Base-by-base conservation (phyloP, 2,888 invertebrate species). In the Pilophorus perplexus region DNA sequence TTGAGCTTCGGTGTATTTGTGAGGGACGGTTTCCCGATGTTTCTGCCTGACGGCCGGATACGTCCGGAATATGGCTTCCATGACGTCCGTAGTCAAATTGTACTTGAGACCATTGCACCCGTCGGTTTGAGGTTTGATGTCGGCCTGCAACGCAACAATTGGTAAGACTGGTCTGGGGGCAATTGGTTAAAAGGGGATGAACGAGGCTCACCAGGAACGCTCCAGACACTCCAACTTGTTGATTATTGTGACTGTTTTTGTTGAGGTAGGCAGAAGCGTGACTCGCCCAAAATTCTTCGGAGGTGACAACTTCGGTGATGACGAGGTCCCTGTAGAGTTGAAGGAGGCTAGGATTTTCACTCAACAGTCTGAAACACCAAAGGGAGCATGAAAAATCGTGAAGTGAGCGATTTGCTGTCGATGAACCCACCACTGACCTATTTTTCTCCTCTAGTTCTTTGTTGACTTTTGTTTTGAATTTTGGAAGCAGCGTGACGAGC, bases 21-120 rank as follows among this genome's bases (percentile, higher is more conserved):
- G 84, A 27, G 99, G 99, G 37, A 99, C 99, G 78, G 93, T 88
- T 77, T 99, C 98, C 67, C 88, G 80, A 78, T 98, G 96, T 83
- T 98, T 98, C 81, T 89, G 90, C 75, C 93, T 89, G 0, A 99
- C 99, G 72, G 96, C 94, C 18, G 99, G 99, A 82, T 99, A 99
- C 69, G 99, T 98, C 80, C 94, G 93, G 78, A 99, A 99, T 80
- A 99, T 96, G 74, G 95, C 93, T 75, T 96, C 92, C 77, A 99
- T 97, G 64, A 97, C 89, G 77, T 99, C 99, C 64, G 90, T 85
- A 3, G 96, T 97, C 57, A 99, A 85, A 78, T 98, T 99, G 78
- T 99, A 96, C 77, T 93, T 94, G 33, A 97, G 84, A 54, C 96
- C 96, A 78, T 96, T 97, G 75, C 92, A 93, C 23, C 96, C 97